phyloP scores from a whole-genome alignment of 2,888 invertebrate species.

The Agrochola lota region DNA sequence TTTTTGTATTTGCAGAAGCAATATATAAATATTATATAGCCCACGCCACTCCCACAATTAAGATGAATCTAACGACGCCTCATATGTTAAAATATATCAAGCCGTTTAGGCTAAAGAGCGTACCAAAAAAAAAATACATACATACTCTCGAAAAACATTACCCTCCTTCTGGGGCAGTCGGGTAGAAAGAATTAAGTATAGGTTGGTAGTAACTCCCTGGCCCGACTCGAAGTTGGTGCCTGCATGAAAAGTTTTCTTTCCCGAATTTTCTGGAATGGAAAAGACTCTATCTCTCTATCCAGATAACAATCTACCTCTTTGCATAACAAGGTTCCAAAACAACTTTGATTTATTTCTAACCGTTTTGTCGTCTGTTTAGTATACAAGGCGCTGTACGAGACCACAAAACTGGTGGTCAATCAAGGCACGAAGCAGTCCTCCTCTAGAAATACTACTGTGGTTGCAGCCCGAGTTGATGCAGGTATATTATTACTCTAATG shows the following conservation, averaged over 20 bases:
- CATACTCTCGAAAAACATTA: too few species aligned
- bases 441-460: constrained; percentile 27
- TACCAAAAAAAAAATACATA: too few species aligned
- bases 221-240: neutral
- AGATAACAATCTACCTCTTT: neutral
- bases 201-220: neutral
- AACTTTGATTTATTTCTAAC: neutral
- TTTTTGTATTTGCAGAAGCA: too few species aligned
- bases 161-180: too few species aligned
- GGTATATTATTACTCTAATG: constrained; percentile 41
- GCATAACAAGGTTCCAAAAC: neutral
- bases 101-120: too few species aligned
- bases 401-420: constrained; percentile 65
- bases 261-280: too few species aligned
- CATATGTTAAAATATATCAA: too few species aligned
- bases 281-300: neutral
- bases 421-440: constrained; percentile 43
- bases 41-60: too few species aligned
- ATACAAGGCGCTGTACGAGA: constrained; percentile 75
- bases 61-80: too few species aligned
- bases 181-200: too few species aligned
- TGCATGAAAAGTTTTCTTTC: neutral
- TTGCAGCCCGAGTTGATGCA: constrained; percentile 28
- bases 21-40: too few species aligned
- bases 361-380: constrained; percentile 58